Evolutionary conservation across 2,797 vertebrate genomes (phyloP), one percentile per base, ranked within the genome.

Genomic region (Pangasius larnaudii): DNA sequence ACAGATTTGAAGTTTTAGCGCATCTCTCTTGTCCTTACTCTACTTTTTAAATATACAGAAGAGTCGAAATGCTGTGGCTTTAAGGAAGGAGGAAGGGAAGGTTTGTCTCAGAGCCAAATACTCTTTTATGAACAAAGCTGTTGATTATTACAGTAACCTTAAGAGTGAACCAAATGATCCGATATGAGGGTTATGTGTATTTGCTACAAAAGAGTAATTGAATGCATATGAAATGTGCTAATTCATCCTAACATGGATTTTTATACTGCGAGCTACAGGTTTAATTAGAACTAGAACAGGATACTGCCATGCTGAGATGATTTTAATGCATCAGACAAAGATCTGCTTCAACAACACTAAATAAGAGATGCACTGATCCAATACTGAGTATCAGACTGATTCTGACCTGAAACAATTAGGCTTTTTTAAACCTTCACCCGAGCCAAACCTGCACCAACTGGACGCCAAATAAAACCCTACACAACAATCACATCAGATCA

Each of bases 1-100:
- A 94, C 92, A 97, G 97, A 95, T 97, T 96, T 96, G 95, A 96
- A 92, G 92, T 96, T 96, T 92, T 92, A 93, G 90, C 89, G 87
- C 92, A 91, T 92, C 87, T 91, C 93, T 95, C 92, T 95, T 95
- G 94, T 95, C 95, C 96, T 94, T 94, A 94, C 95, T 94, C 53
- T 87, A 85, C 88, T 89, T 46, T 88, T 88, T 6, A 74, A 92
- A 94, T 94, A 93, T 92, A 94, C 92, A 94, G 93, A 91, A 88
- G 93, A 93, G 78, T 79, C 59, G 92, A 91, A 92, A 86, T 91
- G 91, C 91, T 90, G 92, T 92, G 91, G 91, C 87, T 94, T 74
- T 92, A 91, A 39, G 90, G 89, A 91, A 24, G 89, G 88, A 93
- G 90, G 92, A 92, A 93, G 89, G 67, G 79, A 96, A 95, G 95